Percentiles rank a stretch among this genome's conserved stretches.
These are phyloP conservation scores for Morinoia aosen DNA, from an alignment of 2,888 invertebrate genomes.

Conservation along the genomic window DNA sequence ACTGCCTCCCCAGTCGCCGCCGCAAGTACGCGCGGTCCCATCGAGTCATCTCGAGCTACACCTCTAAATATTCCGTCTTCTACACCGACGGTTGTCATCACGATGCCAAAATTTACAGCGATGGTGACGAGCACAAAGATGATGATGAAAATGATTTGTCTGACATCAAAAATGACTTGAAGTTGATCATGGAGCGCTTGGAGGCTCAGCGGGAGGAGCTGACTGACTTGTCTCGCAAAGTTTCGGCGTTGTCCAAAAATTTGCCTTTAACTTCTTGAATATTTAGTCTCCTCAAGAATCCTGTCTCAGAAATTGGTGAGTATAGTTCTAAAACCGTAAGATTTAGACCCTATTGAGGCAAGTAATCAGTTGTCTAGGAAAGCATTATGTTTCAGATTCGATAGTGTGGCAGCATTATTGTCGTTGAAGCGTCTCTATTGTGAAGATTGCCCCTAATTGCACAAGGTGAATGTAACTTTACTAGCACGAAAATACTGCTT, in stretches of 20 bases:
- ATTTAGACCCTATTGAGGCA: too few species aligned
- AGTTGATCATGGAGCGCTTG: neutral
- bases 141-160: conserved; percentile 15
- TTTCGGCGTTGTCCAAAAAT: neutral
- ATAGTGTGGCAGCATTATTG: too few species aligned
- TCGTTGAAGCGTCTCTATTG: too few species aligned
- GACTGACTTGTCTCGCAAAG: neutral
- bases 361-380: too few species aligned
- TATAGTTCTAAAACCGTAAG: neutral
- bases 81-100: neutral
- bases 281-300: neutral
- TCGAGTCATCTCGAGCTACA: neutral
- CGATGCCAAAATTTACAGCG: neutral
- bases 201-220: conserved; percentile 32
- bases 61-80: neutral
- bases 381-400: too few species aligned
- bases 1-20: conserved; percentile 54
- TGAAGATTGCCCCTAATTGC: too few species aligned
- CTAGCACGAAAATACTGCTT: too few species aligned
- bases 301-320: neutral
- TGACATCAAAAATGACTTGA: neutral
- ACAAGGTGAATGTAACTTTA: too few species aligned
- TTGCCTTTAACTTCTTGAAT: neutral
- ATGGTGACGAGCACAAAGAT: neutral
- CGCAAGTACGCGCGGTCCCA: neutral